phyloP scores from a whole-genome alignment of 2,797 vertebrate genomes.

The Cheirogaleus major region DNA sequence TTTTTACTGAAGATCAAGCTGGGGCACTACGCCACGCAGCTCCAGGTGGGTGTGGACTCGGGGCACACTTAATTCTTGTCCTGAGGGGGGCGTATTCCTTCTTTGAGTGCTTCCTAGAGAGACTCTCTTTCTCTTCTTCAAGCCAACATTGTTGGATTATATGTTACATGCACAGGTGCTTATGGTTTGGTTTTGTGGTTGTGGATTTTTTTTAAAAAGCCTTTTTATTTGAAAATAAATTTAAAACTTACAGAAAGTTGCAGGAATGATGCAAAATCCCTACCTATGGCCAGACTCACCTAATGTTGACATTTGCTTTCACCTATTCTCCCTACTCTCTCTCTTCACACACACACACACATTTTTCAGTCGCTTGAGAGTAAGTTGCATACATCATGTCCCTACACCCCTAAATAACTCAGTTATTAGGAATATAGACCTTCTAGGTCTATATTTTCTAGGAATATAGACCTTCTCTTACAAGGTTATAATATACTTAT shows the following conservation, averaged over 20 bases:
- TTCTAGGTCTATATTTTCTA: neutral
- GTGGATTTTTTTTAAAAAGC: neutral
- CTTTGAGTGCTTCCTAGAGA: neutral
- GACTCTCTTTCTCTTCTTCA: neutral
- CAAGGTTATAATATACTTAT: neutral
- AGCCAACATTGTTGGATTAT: neutral
- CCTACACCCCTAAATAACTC: neutral
- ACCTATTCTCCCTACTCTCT: neutral
- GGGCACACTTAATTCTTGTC: neutral
- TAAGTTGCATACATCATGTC: neutral
- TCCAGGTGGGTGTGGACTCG: conserved; percentile 87
- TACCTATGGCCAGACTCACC: neutral
- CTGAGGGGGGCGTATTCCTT: neutral
- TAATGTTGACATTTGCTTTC: neutral
- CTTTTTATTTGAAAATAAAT: conserved; percentile 14
- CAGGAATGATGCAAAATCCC: neutral
- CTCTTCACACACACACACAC: neutral
- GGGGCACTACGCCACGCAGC: conserved; percentile 93
- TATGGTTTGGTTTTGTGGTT: neutral
- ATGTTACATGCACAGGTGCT: neutral
- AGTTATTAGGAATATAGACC: neutral
- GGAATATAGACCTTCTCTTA: neutral
- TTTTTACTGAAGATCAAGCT: conserved; percentile 97
- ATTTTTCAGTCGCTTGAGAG: neutral
- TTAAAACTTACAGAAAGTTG: neutral